Conservation (phyloP, 2,888 invertebrate species). For the Hemistola chrysoprasaria region DNA sequence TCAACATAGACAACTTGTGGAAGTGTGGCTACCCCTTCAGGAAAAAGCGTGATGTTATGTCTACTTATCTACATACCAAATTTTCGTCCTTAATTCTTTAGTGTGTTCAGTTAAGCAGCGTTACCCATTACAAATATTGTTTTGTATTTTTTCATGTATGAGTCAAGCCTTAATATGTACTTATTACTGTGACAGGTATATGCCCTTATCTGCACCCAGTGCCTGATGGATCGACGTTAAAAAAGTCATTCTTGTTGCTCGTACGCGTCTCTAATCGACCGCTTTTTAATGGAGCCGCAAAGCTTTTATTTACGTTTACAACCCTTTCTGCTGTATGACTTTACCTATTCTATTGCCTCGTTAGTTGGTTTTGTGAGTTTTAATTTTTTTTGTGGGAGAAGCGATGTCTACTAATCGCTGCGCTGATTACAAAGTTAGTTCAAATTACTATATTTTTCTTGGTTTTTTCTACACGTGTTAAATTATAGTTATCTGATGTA, state of each 20-base stretch:
- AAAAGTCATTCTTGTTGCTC: slow-evolving; percentile 59
- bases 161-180: slow-evolving; percentile 61
- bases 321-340: slow-evolving; percentile 33
- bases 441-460: too few relatives aligned
- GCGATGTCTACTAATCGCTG: too few relatives aligned
- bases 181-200: slow-evolving; percentile 71
- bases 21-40: too few relatives aligned
- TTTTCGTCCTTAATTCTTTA: too few relatives aligned
- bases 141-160: slow-evolving; percentile 39
- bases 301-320: slow-evolving; percentile 44
- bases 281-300: slow-evolving; percentile 55
- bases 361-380: slow-evolving; percentile 11
- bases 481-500: too few relatives aligned
- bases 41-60: too few relatives aligned
- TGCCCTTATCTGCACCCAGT: slow-evolving; percentile 61
- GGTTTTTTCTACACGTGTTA: too few relatives aligned
- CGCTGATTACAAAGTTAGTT: slow-evolving; percentile 14
- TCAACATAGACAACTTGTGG: too few relatives aligned
- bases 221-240: slow-evolving; percentile 73
- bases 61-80: too few relatives aligned
- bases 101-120: slow-evolving; percentile 20
- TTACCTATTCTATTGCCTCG: slow-evolving; percentile 35
- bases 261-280: slow-evolving; percentile 54
- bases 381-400: slow-evolving; percentile 1
- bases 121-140: slow-evolving; percentile 41